Conservation (phyloP, 2,797 vertebrate genomes). For the Coregonus sp. region DNA sequence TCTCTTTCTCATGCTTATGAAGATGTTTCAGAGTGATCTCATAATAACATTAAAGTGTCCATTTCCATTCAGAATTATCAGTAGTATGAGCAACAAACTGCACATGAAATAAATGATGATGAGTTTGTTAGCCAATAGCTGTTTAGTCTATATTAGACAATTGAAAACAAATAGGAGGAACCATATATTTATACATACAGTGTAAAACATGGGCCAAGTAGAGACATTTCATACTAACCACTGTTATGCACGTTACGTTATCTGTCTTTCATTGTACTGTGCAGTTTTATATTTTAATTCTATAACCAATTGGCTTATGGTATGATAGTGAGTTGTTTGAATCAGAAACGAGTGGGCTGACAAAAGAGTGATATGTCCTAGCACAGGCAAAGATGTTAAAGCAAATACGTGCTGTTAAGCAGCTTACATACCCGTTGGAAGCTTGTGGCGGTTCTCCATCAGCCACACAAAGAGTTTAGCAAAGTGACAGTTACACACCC, state of each 20-base stretch:
- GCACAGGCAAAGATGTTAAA: slow-evolving; percentile 15
- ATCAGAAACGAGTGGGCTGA: background rate
- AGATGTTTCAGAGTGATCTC: background rate
- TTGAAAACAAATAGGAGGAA: background rate
- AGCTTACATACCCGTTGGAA: slow-evolving; percentile 79
- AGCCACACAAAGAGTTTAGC: slow-evolving; percentile 90
- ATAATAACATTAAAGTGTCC: background rate
- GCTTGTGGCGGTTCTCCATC: slow-evolving; percentile 84
- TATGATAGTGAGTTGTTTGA: background rate
- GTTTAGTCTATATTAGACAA: no score
- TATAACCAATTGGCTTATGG: background rate
- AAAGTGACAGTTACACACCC: slow-evolving; percentile 90
- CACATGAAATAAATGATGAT: background rate
- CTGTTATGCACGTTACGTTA: background rate
- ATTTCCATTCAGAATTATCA: background rate
- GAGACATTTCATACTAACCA: background rate
- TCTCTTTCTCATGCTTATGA: background rate
- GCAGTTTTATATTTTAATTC: background rate
- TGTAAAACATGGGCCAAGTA: background rate
- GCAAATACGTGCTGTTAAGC: slow-evolving; percentile 22
- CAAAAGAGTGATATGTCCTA: background rate
- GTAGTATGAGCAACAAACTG: background rate
- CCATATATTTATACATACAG: background rate
- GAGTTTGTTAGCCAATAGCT: no score
- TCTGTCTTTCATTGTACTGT: background rate